Base-by-base conservation (phyloP, 64 coral and sea anemone species). In the Stylophora pistillata region DNA sequence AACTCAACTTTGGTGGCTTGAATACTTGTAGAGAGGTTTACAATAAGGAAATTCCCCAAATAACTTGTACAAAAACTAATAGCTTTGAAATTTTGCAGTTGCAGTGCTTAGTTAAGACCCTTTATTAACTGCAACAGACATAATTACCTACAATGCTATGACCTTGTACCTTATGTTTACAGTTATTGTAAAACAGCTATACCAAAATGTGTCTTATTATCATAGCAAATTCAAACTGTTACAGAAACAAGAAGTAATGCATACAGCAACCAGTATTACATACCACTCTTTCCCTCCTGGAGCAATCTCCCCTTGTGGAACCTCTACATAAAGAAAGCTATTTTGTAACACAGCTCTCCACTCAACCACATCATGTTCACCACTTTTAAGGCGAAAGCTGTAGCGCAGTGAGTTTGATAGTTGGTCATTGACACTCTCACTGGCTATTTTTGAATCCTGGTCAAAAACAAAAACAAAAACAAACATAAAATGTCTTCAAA, bases 271-370 rank as follows among this genome's bases (percentile, higher is more conserved):
- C 21, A 25, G 64, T 77, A 32, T 77, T 56, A 41, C 59, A 41
- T 58, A 96, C 95, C 95, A 96, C 58, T 96, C 95, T 82, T 93
- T 96, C 87, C 91, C 93, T 75, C 95, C 95, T 5, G 75, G 75
- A 65, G 87, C 91, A 66, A 96, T 60, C 78, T 96, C 91, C 21
- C 90, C 91, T 23, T 93, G 81, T 30, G 91, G 87, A 41, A 93
- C 95, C 54, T 89, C 89, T 31, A 96, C 95, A 81, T 93, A 96
- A 13, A 96, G 88, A 57, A 74, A 74, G 18, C 17, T 52, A 53
- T 88, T 74, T 20, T 79, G 86, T 37, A 90, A 91, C 32, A 93
- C 61, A 23, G 87, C 91, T 18, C 53, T 89, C 95, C 95, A 96
- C 34, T 96, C 87, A 12, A 88, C 87, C 41, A 96, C 58, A 54